Evolutionary conservation across 1,140 invertebrate species (phyloP), one percentile per base, ranked within the genome.

Genomic region (Drosophila tani): DNA sequence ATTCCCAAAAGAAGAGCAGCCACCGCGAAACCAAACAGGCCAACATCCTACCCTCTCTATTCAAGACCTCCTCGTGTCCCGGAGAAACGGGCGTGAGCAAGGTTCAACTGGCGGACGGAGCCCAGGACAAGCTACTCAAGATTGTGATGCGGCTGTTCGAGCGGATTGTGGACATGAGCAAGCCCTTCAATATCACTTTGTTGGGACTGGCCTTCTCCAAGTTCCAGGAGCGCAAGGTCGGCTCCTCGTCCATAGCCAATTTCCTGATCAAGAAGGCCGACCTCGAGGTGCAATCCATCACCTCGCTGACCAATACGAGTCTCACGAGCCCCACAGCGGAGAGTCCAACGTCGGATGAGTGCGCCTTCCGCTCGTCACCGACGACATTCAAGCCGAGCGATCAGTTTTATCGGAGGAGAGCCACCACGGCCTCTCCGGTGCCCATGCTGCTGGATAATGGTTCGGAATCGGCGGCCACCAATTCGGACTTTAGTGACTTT

Each of bases 191-290:
- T 92, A 94, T 97, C 69, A 97, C 96, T 8, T 93, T 97, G 41
- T 93, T 97, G 41, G 96, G 96, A 24, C 93, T 97, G 73, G 95
- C 96, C 14, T 97, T 97, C 84, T 96, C 95, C 4, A 97, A 97
- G 91, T 97, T 97, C 75, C 95, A 95, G 70, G 96, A 96, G 82
- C 94, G 94, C 47, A 94, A 94, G 78, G 94, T 94, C 17, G 95
- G 95, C 2, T 93, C 94, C 82, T 93, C 93, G 11, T 96, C 95
- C 27, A 96, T 97, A 78, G 94, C 95, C 1, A 95, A 95, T n/a
- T 96, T 96, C 81, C 93, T 96, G 27, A 94, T 95, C 76, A 94
- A 94, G 70, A 94, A 94, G 62, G 95, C 95, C 78, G 95, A 95
- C 80, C 94, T 96, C 15, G 95, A 96, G 75, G 96, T 96, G 24